Percentiles rank a stretch among this genome's conserved stretches.
Conservation (phyloP, 2,797 vertebrate species). For the Lates japonicus region DNA sequence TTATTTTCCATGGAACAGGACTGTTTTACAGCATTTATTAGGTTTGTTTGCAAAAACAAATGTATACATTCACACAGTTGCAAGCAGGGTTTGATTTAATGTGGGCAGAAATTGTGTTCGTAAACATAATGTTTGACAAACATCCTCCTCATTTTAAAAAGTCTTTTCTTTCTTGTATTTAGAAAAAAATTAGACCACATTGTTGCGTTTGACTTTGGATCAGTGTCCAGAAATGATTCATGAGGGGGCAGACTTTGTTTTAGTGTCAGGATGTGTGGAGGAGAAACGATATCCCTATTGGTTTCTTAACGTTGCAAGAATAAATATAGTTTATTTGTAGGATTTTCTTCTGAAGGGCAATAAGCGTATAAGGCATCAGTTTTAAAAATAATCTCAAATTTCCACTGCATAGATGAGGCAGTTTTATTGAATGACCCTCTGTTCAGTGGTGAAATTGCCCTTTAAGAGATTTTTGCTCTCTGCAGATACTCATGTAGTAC, state of each 20-base stretch:
- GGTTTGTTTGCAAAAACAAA: constrained; percentile 14
- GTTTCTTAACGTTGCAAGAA: constrained; percentile 9
- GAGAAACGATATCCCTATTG: constrained; percentile 13
- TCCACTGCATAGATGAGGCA: neutral
- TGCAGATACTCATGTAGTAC: neutral
- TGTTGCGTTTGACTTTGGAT: neutral
- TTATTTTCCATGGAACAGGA: neutral
- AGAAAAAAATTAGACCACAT: neutral
- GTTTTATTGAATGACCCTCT: neutral
- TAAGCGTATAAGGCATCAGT: neutral
- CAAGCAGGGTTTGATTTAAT: neutral
- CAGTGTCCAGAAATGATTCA: constrained; percentile 18
- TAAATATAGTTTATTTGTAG: neutral
- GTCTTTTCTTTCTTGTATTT: neutral
- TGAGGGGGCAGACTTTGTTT: constrained; percentile 37
- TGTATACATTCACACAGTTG: neutral
- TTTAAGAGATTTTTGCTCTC: neutral
- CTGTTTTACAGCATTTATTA: neutral
- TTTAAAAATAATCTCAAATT: neutral
- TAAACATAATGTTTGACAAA: constrained; percentile 10
- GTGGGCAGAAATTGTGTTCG: neutral
- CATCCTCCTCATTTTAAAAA: neutral
- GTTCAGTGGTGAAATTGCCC: neutral
- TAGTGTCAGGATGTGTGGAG: constrained; percentile 39
- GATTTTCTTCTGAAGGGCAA: neutral